These are phyloP conservation scores for Drosophila ogumai DNA, from an alignment of 1,140 invertebrate genomes.

Conservation along the genomic window DNA sequence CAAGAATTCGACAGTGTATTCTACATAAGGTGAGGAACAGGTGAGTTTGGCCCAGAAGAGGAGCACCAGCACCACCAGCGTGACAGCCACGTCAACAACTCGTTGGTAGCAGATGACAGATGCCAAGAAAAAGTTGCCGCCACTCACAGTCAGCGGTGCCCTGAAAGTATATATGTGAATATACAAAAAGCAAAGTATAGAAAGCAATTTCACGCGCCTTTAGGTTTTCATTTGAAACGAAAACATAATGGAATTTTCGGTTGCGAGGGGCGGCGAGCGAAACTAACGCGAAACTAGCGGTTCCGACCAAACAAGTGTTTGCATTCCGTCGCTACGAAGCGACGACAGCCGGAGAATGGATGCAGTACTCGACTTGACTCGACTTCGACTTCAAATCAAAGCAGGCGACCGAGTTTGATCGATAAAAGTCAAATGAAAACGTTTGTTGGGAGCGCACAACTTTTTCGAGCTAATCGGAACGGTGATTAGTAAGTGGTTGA, in stretches of 20 bases:
- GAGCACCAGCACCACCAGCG: slow-evolving; percentile 1
- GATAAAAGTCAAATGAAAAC: slow-evolving; percentile 53
- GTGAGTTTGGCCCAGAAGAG: slow-evolving; percentile 18
- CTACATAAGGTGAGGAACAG: slow-evolving; percentile 1
- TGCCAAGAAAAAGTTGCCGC: slow-evolving; percentile 45
- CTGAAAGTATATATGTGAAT: slow-evolving; percentile 6
- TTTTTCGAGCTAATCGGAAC: slow-evolving; percentile 33
- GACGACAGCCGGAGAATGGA: slow-evolving; percentile 28
- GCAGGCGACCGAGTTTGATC: slow-evolving; percentile 57
- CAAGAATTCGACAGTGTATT: slow-evolving; percentile 1
- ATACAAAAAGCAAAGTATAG: slow-evolving; percentile 4
- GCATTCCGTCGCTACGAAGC: slow-evolving; percentile 81
- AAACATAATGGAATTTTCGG: slow-evolving; percentile 60
- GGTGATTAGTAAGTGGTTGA: slow-evolving; percentile 19
- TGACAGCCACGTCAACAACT: slow-evolving; percentile 38
- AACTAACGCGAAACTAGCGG: slow-evolving; percentile 14
- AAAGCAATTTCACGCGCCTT: slow-evolving; percentile 66
- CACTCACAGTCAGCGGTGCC: slow-evolving; percentile 19
- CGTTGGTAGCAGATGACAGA: slow-evolving; percentile 43
- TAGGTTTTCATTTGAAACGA: slow-evolving; percentile 38
- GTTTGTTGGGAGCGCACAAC: slow-evolving; percentile 14
- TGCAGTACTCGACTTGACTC: slow-evolving; percentile 11
- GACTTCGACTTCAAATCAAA: slow-evolving; percentile 48
- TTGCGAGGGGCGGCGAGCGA: slow-evolving; percentile 29
- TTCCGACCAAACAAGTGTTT: slow-evolving; percentile 64